These are phyloP conservation scores for Drosophila cognata DNA, from an alignment of 2,888 invertebrate genomes.

Conservation along the genomic window DNA sequence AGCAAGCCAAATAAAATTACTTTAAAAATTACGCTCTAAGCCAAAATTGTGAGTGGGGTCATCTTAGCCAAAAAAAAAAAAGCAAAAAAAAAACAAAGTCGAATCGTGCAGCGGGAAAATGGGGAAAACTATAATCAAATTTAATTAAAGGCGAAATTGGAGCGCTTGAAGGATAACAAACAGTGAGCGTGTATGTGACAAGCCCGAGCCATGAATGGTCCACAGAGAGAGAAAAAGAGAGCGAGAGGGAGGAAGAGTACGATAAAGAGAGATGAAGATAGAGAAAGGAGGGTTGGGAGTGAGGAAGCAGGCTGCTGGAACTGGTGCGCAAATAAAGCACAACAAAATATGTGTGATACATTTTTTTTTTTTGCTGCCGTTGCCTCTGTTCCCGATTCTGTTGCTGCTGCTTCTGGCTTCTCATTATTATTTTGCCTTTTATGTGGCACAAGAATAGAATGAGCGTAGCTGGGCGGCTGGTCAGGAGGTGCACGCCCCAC, in stretches of 20 bases:
- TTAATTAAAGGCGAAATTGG: slow-evolving; percentile 79
- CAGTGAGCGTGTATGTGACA: slow-evolving; percentile 64
- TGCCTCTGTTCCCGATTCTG: slow-evolving; percentile 32
- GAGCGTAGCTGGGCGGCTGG: slow-evolving; percentile 9
- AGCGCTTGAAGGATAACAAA: slow-evolving; percentile 69
- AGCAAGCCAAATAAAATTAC: slow-evolving; percentile 35
- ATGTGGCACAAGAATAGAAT: slow-evolving; percentile 63
- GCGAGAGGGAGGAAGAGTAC: not conserved
- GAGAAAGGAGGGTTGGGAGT: not conserved
- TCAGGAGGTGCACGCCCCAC: slow-evolving; percentile 10
- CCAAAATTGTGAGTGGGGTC: slow-evolving; percentile 32
- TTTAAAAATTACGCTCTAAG: slow-evolving; percentile 19
- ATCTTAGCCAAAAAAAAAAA: slow-evolving; percentile 2
- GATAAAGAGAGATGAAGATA: slow-evolving; percentile 1
- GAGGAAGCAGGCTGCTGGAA: not conserved
- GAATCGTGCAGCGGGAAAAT: slow-evolving; percentile 15
- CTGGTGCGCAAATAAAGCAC: slow-evolving; percentile 62
- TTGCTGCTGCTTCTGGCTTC: slow-evolving; percentile 57
- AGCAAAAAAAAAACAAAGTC: slow-evolving; percentile 7
- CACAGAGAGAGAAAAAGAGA: slow-evolving; percentile 7
- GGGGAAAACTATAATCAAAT: slow-evolving; percentile 76
- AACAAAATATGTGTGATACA: slow-evolving; percentile 63
- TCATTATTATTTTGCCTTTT: slow-evolving; percentile 77
- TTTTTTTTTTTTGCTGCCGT: slow-evolving; percentile 29
- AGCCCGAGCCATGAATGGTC: slow-evolving; percentile 54